Conservation (phyloP, 2,888 invertebrate species). For the Euclidia mi region DNA sequence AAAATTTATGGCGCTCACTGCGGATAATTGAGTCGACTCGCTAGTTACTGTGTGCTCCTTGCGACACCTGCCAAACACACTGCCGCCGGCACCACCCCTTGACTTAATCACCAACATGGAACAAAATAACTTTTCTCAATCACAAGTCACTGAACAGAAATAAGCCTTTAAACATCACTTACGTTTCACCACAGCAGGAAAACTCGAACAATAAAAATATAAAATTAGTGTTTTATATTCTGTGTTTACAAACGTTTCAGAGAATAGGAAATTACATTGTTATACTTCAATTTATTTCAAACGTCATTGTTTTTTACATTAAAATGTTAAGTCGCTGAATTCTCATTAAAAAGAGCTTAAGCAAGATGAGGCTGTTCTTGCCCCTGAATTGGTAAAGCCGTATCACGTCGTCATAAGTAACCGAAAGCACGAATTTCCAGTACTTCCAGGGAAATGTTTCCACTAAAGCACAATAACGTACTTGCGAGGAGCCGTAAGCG, state of each 20-base stretch:
- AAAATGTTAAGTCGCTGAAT: background rate
- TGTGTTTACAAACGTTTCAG: too few relatives aligned
- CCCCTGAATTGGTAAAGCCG: conserved; percentile 63
- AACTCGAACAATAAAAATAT: too few relatives aligned
- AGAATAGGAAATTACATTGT: too few relatives aligned
- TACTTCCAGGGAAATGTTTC: conserved; percentile 78
- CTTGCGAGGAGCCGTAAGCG: conserved; percentile 84
- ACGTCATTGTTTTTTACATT: background rate
- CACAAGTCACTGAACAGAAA: background rate
- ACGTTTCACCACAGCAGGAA: too few relatives aligned
- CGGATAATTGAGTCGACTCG: conserved; percentile 82
- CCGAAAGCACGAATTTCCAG: conserved; percentile 65
- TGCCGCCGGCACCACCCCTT: conserved; percentile 41
- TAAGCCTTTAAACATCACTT: too few relatives aligned
- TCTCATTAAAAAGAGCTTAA: conserved; percentile 37
- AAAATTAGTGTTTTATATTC: too few relatives aligned
- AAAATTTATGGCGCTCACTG: conserved; percentile 83
- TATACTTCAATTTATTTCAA: too few relatives aligned
- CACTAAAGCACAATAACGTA: conserved; percentile 78
- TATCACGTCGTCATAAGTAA: conserved; percentile 65
- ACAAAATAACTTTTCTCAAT: conserved; percentile 28
- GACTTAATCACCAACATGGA: conserved; percentile 32
- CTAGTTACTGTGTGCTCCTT: conserved; percentile 65
- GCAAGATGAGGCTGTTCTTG: conserved; percentile 49
- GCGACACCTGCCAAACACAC: conserved; percentile 70